Percentiles rank a stretch among this genome's conserved stretches.
Evolutionary conservation across 2,113 vertebrate genomes (phyloP).

Genomic region (Cynopterus brachyotis): DNA sequence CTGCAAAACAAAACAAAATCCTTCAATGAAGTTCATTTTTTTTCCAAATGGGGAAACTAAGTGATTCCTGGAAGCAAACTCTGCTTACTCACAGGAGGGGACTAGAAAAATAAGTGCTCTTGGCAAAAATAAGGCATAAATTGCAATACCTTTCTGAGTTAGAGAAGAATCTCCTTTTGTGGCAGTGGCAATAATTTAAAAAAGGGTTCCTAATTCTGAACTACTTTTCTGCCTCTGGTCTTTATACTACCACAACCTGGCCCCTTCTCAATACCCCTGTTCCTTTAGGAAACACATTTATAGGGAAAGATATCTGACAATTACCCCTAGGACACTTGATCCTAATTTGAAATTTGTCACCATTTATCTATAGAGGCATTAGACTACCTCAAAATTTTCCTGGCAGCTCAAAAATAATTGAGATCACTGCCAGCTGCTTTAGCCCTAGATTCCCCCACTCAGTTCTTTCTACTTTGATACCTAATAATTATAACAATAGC

Average conservation of each 20-base stretch:
- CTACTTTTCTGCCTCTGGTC: slow-evolving; percentile 17
- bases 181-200: neutral
- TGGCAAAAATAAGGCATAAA: slow-evolving; percentile 23
- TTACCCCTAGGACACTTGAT: neutral
- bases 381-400: neutral
- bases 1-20: neutral
- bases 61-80: slow-evolving; percentile 41
- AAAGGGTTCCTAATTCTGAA: neutral
- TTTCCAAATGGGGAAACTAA: slow-evolving; percentile 50
- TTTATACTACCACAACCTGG: neutral
- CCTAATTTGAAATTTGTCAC: neutral
- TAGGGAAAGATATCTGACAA: neutral
- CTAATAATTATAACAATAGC: neutral
- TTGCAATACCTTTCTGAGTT: neutral
- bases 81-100: slow-evolving; percentile 26
- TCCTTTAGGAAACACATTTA: slow-evolving; percentile 35
- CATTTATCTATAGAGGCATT: neutral
- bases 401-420: neutral
- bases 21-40: slow-evolving; percentile 9
- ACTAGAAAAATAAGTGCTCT: slow-evolving; percentile 48
- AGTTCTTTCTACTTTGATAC: neutral
- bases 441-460: neutral
- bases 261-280: neutral
- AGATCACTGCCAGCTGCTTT: neutral
- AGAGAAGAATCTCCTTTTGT: neutral